These are phyloP conservation scores for Rhorus exstirpatorius DNA, from an alignment of 2,888 invertebrate species.

Conservation along the genomic window DNA sequence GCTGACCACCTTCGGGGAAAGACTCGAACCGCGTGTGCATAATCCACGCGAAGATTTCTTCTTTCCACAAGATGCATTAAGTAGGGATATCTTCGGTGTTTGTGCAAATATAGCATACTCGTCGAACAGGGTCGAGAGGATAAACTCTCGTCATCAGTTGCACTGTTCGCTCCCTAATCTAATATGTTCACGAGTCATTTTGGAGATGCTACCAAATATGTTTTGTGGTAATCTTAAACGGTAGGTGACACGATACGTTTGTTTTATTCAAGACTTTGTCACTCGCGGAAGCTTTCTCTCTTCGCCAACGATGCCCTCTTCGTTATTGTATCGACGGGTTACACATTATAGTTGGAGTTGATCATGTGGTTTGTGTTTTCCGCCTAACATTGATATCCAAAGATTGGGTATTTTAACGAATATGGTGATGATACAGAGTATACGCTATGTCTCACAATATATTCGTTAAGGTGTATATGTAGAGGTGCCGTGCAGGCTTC, in stretches of 20 bases:
- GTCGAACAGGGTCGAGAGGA: conserved; percentile 9
- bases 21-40: conserved; percentile 20
- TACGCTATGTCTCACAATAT: no score
- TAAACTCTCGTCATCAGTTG: conserved; percentile 12
- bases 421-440: no score
- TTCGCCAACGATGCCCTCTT: no score
- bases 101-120: conserved; percentile 43
- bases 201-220: background rate
- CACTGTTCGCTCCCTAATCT: background rate
- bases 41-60: conserved; percentile 5
- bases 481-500: no score
- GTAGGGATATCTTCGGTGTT: conserved; percentile 29
- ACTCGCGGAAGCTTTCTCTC: background rate
- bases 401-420: no score
- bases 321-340: no score
- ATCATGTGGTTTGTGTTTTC: no score
- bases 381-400: no score
- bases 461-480: no score
- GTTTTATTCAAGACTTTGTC: conserved; percentile 10
- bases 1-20: conserved; percentile 28
- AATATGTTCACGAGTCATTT: conserved; percentile 12
- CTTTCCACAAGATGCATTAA: background rate
- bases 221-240: background rate
- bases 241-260: conserved; percentile 6
- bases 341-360: no score